These are phyloP conservation scores for Phengaris alcon DNA, from an alignment of 2,888 invertebrate genomes.

Conservation along the genomic window DNA sequence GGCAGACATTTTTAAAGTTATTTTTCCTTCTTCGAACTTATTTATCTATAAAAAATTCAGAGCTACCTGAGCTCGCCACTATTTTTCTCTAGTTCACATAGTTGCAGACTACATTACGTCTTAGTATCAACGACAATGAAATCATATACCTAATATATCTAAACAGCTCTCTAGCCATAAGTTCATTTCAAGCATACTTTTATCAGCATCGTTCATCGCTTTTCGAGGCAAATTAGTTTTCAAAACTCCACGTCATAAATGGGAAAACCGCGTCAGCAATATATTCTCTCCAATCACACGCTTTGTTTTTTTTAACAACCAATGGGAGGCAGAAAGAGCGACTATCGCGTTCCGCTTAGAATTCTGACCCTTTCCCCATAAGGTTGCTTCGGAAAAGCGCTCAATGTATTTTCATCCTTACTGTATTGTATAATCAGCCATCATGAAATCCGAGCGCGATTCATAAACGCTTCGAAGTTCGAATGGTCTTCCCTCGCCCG, in stretches of 20 bases:
- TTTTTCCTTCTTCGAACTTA: no score
- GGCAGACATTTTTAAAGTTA: no score
- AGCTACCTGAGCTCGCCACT: no score
- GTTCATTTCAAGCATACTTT: background rate
- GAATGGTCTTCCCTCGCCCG: constrained; percentile 68
- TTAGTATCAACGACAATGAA: no score
- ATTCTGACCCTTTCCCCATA: constrained; percentile 54
- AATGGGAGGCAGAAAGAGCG: constrained; percentile 67
- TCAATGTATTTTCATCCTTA: constrained; percentile 63
- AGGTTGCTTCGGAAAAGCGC: constrained; percentile 51
- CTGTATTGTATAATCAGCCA: constrained; percentile 79
- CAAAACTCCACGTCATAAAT: constrained; percentile 60
- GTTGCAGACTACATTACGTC: no score
- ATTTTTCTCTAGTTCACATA: no score
- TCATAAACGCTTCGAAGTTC: constrained; percentile 54
- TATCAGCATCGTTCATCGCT: constrained; percentile 13
- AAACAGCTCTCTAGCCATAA: background rate
- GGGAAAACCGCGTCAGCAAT: constrained; percentile 73
- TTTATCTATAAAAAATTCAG: no score
- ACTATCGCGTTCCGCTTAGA: constrained; percentile 52
- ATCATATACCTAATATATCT: no score
- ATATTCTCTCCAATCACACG: constrained; percentile 78
- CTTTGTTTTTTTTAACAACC: constrained; percentile 71
- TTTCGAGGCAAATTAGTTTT: constrained; percentile 47
- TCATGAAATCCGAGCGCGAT: constrained; percentile 74